Base-by-base conservation (phyloP, 2,113 vertebrate genomes). In the Silurus glanis region DNA sequence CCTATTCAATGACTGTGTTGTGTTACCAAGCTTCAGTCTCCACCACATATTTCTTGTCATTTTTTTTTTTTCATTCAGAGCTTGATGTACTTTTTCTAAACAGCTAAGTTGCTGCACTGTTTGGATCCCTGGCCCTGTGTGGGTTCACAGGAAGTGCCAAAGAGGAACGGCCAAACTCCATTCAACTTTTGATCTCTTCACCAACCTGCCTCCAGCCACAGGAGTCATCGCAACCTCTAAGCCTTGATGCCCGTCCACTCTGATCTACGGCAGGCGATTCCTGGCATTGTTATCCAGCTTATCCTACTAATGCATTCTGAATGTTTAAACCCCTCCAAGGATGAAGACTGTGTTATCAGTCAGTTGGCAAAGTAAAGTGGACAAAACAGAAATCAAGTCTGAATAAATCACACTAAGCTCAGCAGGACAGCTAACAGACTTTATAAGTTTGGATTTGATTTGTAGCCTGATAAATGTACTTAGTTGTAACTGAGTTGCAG, bases 1-100 rank as follows among this genome's bases (percentile, higher is more conserved):
- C 59, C 47, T 64, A 45, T 75, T 76, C 49, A 83, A 56, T 83
- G 47, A 58, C 67, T 86, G 45, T 47, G 45, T 56, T 62, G 23
- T 86, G 69, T 67, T 86, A 47, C 83, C 79, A 74, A 61, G 78
- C 66, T 12, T 75, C 55, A 53, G 37, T 51, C 79, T 82, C 79
- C 45, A 62, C 55, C 74, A 61, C 45, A 10, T n/a, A 72, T 51
- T 86, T 53, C 79, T 72, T 37, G 37, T 37, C 37, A 37, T 37
- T 2, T 37, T 37, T 37, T 37, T 86, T 72, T 78, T 61, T 82
- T 51, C 17, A 78, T 53, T 76, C 59, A 55, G 72, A 76, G 59
- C 10, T 78, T 82, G 55, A 25, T 10, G 56, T 25, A 13, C 45
- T 72, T 56, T 74, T 74, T 21, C 51, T 28, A 67, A 75, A 47